These are phyloP conservation scores for Echinometra lucunter DNA, from an alignment of 53 echinoderm and acorn worm species.

Conservation along the genomic window DNA sequence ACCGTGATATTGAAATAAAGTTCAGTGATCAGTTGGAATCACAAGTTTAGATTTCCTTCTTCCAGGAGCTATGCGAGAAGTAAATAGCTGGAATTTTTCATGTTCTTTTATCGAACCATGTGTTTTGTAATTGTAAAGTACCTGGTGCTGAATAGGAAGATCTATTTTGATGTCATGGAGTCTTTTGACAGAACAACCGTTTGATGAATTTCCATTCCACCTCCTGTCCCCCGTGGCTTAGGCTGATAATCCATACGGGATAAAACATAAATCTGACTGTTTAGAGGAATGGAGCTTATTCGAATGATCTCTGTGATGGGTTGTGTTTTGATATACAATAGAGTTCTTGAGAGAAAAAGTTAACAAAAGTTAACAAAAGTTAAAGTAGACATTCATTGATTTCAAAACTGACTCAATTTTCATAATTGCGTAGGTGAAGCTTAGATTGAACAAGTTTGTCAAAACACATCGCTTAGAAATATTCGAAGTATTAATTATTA, in stretches of 20 bases:
- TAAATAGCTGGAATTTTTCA: not conserved
- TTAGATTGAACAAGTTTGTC: too few species aligned
- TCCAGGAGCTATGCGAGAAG: too few species aligned
- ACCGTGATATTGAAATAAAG: not conserved
- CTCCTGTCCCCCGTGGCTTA: slow-evolving; percentile 9
- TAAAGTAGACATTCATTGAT: too few species aligned
- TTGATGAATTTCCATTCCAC: not conserved
- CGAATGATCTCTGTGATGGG: not conserved
- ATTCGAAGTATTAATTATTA: too few species aligned
- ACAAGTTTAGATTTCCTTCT: not conserved
- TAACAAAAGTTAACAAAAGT: too few species aligned
- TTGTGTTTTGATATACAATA: not conserved
- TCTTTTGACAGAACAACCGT: not conserved
- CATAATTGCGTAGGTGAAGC: too few species aligned
- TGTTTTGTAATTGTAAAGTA: not conserved
- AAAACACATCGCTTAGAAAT: too few species aligned
- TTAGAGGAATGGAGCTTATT: not conserved
- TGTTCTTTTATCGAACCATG: not conserved
- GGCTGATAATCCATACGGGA: not conserved
- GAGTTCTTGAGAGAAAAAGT: too few species aligned
- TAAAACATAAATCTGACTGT: not conserved
- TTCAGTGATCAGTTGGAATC: not conserved
- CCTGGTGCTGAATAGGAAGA: not conserved
- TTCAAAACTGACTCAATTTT: too few species aligned
- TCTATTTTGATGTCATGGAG: not conserved